A percentile compares a stretch with the other conserved stretches of the same genome.
These are phyloP conservation scores for Rhynchopsitta pachyrhyncha DNA, from an alignment of 2,113 vertebrate genomes.

Conservation along the genomic window DNA sequence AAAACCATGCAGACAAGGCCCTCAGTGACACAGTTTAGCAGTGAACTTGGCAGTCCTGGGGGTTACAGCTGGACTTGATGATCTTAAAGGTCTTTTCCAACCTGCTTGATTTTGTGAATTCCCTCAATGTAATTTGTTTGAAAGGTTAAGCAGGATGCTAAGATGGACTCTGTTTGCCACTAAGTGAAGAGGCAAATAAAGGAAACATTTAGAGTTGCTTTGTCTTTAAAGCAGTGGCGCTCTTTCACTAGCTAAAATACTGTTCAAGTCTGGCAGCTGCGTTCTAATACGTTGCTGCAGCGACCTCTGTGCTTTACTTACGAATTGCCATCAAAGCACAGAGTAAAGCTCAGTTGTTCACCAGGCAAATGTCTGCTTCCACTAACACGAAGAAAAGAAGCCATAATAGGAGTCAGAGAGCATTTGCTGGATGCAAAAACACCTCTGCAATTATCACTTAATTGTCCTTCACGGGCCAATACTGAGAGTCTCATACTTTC, in stretches of 20 bases:
- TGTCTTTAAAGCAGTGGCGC: neutral
- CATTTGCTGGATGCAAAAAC: conserved; percentile 24
- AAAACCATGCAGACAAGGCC: neutral
- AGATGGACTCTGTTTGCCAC: neutral
- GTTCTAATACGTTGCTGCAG: neutral
- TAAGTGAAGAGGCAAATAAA: neutral
- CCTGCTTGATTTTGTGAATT: neutral
- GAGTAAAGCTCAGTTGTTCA: neutral
- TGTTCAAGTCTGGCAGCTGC: neutral
- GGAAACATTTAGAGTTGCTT: neutral
- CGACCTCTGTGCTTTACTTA: neutral
- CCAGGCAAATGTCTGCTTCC: neutral
- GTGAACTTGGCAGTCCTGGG: neutral
- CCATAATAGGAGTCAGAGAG: neutral
- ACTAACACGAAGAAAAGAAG: neutral
- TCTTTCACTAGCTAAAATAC: neutral
- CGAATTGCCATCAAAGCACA: neutral
- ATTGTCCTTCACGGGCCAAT: conserved; percentile 51
- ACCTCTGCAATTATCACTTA: conserved; percentile 49
- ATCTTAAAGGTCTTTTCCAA: neutral
- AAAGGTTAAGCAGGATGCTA: neutral
- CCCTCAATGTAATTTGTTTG: neutral
- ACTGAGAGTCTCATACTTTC: conserved; percentile 2
- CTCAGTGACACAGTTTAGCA: neutral
- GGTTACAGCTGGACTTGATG: neutral